These are phyloP conservation scores for Helostoma temminkii DNA, from an alignment of 2,797 vertebrate species.

Conservation along the genomic window DNA sequence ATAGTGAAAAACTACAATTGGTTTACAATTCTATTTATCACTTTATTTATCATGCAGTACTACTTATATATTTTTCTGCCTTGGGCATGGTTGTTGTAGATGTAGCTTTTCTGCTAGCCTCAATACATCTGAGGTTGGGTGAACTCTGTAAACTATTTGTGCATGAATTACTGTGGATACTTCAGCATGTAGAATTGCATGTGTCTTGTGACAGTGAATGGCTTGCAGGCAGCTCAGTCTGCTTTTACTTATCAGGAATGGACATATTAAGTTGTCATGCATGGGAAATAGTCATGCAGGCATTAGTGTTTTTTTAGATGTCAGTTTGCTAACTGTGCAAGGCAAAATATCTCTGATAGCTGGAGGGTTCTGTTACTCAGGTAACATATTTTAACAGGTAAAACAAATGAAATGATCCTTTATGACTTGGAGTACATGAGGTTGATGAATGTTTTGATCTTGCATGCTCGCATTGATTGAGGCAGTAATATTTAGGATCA, in stretches of 20 bases:
- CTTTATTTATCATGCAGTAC: background rate
- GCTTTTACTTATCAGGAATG: constrained; percentile 22
- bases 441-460: background rate
- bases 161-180: constrained; percentile 34
- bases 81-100: background rate
- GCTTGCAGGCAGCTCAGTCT: constrained; percentile 28
- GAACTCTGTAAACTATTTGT: constrained; percentile 8
- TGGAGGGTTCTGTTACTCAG: background rate
- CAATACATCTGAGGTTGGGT: background rate
- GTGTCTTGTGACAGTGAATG: constrained; percentile 41
- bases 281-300: constrained; percentile 36
- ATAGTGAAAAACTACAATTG: background rate
- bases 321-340: no score
- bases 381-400: constrained; percentile 2
- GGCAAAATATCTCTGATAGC: constrained; percentile 4
- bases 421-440: background rate
- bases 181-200: constrained; percentile 29
- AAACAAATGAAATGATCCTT: background rate
- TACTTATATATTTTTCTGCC: background rate
- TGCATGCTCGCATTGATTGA: background rate
- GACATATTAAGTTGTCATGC: constrained; percentile 28
- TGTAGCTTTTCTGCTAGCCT: background rate
- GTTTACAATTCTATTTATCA: background rate
- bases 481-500: background rate
- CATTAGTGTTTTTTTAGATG: constrained; percentile 22